Percentiles rank a stretch among this genome's conserved stretches.
Conservation (phyloP, 1,140 invertebrate species). For the Anastrepha obliqua region DNA sequence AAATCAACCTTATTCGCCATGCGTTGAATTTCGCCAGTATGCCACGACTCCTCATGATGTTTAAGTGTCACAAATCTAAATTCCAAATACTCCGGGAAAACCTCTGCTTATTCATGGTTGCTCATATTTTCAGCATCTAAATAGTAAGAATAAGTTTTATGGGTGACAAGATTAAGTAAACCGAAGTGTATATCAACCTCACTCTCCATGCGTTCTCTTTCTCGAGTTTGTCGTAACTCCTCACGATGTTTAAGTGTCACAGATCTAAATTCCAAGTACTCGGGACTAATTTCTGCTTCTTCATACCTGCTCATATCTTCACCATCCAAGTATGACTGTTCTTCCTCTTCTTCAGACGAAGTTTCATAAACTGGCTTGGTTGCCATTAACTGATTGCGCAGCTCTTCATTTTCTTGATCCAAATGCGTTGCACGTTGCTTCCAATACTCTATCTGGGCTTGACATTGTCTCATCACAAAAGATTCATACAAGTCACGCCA, state of each 20-base stretch:
- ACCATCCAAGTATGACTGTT: background rate
- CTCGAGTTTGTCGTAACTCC: constrained; percentile 15
- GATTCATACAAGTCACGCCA: constrained; percentile 32
- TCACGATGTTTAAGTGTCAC: constrained; percentile 45
- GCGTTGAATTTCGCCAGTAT: background rate
- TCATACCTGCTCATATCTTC: background rate
- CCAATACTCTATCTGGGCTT: constrained; percentile 26
- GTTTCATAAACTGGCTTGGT: background rate
- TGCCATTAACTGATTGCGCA: background rate
- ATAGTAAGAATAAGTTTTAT: background rate
- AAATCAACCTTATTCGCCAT: background rate
- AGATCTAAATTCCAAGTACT: constrained; percentile 25
- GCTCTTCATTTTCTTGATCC: constrained; percentile 40
- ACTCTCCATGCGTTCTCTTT: background rate
- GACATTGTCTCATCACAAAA: constrained; percentile 15
- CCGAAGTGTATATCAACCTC: background rate
- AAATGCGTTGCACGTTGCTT: constrained; percentile 28
- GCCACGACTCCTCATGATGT: constrained; percentile 40
- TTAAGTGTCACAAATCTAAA: constrained; percentile 19
- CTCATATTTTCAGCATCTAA: background rate
- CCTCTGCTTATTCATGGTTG: background rate
- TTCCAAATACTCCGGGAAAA: constrained; percentile 15
- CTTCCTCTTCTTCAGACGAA: constrained; percentile 12
- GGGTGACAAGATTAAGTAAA: too few species aligned
- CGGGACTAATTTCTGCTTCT: background rate